Conservation (phyloP, 2,888 invertebrate species). For the Girardia tigrina region DNA sequence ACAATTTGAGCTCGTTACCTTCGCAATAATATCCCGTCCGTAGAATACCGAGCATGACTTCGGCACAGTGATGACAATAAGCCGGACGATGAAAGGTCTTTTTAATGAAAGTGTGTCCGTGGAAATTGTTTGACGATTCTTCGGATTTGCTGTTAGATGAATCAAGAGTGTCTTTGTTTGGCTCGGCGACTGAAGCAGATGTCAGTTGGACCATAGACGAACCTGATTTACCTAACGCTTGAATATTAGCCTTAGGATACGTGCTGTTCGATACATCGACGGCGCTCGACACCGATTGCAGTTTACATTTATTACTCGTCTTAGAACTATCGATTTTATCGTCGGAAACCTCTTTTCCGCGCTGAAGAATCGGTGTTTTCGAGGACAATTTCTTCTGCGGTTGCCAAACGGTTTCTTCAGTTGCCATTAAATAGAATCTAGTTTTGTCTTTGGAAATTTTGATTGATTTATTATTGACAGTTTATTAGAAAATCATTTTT, state of each 20-base stretch:
- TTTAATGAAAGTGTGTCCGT: slow-evolving; percentile 2
- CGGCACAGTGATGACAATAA: slow-evolving; percentile 26
- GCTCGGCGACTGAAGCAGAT: background rate
- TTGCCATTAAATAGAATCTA: background rate
- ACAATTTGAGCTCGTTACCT: too few relatives aligned
- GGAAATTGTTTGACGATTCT: background rate
- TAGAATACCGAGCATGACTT: background rate
- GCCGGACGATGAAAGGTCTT: slow-evolving; percentile 18
- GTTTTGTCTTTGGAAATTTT: background rate
- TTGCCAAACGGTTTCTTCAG: slow-evolving; percentile 19
- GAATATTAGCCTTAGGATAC: background rate
- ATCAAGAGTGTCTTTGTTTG: background rate
- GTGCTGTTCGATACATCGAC: slow-evolving; percentile 3
- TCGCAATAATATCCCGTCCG: slow-evolving; percentile 13
- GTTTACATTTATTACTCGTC: background rate
- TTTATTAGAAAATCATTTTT: background rate
- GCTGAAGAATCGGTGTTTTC: slow-evolving; percentile 9
- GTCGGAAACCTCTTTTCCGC: background rate
- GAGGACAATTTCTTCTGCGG: slow-evolving; percentile 20
- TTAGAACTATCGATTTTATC: background rate
- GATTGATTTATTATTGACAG: background rate
- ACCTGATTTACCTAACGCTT: slow-evolving; percentile 20
- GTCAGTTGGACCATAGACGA: background rate
- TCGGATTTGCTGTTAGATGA: background rate
- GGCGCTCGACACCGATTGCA: background rate